Conservation (phyloP, 1,140 invertebrate genomes). For the Eubasilissa regina region DNA sequence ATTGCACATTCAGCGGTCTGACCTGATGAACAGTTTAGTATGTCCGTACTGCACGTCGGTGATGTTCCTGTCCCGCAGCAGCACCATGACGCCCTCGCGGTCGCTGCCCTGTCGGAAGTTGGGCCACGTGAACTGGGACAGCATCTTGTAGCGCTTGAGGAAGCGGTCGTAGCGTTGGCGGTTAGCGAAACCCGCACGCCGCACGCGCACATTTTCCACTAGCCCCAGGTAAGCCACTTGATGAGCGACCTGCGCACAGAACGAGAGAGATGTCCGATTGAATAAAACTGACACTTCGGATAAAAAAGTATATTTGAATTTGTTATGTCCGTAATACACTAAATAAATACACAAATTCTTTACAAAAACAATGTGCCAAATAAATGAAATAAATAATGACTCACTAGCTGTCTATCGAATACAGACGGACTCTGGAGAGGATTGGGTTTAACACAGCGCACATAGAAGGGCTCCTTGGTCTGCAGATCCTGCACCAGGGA, state of each 20-base stretch:
- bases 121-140: conserved; percentile 94
- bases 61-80: conserved; percentile 87
- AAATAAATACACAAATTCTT: no score
- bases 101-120: conserved; percentile 86
- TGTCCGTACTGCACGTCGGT: conserved; percentile 94
- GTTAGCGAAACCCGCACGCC: conserved; percentile 94
- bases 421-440: conserved; percentile 89
- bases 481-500: conserved; percentile 90
- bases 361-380: no score
- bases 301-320: no score
- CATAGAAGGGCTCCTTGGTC: conserved; percentile 96
- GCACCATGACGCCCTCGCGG: conserved; percentile 86
- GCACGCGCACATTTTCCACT: conserved; percentile 93
- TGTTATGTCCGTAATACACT: no score
- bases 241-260: conserved; percentile 80
- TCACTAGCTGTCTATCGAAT: conserved; percentile 83
- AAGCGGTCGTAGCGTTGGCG: conserved; percentile 93
- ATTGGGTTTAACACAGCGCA: conserved; percentile 97
- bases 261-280: background rate
- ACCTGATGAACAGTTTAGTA: conserved; percentile 95
- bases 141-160: conserved; percentile 93
- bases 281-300: no score
- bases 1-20: background rate
- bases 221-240: conserved; percentile 93
- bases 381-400: conserved; percentile 52